A percentile compares a stretch with the other conserved stretches of the same genome.
Evolutionary conservation across 2,888 invertebrate genomes (phyloP).

Genomic region (Macrophya annulata): DNA sequence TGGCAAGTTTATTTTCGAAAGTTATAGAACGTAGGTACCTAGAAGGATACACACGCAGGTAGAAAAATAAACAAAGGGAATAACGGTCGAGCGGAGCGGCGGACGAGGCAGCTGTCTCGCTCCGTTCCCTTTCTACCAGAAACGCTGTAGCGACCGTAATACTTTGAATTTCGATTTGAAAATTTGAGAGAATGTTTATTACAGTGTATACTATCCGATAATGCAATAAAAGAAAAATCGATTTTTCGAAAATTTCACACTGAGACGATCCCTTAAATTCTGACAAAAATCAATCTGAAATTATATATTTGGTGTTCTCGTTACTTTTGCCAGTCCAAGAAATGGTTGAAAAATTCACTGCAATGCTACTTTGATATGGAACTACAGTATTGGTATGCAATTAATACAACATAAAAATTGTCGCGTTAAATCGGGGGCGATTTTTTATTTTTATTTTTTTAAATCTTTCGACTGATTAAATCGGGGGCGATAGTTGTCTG

Average conservation of each 20-base stretch:
- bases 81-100: constrained; percentile 55
- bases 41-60: constrained; percentile 31
- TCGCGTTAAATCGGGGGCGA: no score
- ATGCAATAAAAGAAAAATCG: constrained; percentile 40
- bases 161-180: constrained; percentile 49
- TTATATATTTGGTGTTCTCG: no score
- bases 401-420: no score
- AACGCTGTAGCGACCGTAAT: constrained; percentile 53
- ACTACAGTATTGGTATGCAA: no score
- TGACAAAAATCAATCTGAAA: no score
- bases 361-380: no score
- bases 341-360: no score
- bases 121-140: constrained; percentile 51
- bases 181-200: constrained; percentile 35
- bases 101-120: constrained; percentile 57
- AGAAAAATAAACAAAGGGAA: constrained; percentile 46
- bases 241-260: constrained; percentile 45
- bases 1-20: no score
- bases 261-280: constrained; percentile 13
- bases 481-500: no score
- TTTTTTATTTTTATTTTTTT: no score
- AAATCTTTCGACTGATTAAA: no score
- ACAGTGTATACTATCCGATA: constrained; percentile 42
- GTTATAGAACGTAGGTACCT: background rate
- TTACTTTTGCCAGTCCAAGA: no score